Percentiles rank a stretch among this genome's conserved stretches.
Evolutionary conservation across 2,888 invertebrate species (phyloP).

Genomic region (Entomobrya proxima): DNA sequence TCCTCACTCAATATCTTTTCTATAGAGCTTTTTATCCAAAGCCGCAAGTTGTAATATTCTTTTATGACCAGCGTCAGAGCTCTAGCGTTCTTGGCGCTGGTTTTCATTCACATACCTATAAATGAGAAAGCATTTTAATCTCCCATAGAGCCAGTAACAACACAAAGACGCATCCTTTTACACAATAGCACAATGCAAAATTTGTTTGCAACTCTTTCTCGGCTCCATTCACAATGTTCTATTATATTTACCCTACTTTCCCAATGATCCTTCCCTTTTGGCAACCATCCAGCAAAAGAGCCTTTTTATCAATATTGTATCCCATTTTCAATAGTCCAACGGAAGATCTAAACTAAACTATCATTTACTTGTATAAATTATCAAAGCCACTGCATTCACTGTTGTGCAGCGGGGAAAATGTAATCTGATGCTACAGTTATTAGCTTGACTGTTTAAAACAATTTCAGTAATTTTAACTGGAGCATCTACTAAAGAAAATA

Average conservation of each 20-base stretch:
- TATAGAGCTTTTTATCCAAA: background rate
- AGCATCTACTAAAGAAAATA: too few relatives aligned
- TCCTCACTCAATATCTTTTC: background rate
- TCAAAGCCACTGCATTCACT: too few relatives aligned
- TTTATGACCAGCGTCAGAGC: background rate
- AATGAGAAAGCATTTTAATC: background rate
- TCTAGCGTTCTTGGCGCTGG: background rate
- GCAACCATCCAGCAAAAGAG: conserved; percentile 12
- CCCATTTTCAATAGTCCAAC: background rate
- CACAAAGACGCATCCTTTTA: background rate
- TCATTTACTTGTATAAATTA: background rate
- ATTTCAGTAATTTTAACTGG: too few relatives aligned
- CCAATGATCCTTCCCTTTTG: background rate
- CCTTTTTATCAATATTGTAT: background rate
- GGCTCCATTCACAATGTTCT: background rate
- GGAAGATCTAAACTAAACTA: background rate
- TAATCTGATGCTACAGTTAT: too few relatives aligned
- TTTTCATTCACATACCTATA: too few relatives aligned
- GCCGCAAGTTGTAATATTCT: background rate
- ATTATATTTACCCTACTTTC: conserved; percentile 22
- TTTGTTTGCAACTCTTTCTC: background rate
- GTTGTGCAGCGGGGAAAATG: too few relatives aligned
- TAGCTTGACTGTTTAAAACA: too few relatives aligned
- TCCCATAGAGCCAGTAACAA: background rate
- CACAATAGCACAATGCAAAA: background rate